A percentile compares a stretch with the other conserved stretches of the same genome.
phyloP scores from a whole-genome alignment of 2,113 vertebrate species.

The Apistogramma diplotaenia region DNA sequence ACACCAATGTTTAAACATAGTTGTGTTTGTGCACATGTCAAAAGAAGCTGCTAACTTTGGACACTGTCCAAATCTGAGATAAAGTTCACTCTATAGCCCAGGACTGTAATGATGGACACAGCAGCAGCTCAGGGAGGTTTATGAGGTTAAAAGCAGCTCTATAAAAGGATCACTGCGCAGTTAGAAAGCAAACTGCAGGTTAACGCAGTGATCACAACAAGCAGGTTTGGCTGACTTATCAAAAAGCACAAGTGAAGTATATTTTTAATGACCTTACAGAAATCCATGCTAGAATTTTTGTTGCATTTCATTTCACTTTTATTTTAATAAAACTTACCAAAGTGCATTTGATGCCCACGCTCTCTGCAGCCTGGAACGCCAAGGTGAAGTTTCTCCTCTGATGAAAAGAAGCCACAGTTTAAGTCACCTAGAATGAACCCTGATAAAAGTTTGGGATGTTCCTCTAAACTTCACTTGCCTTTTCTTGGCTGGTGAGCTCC shows the following conservation, averaged over 20 bases:
- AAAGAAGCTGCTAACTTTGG: background rate
- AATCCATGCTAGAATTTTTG: background rate
- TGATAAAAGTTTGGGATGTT: accelerated
- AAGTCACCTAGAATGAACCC: background rate
- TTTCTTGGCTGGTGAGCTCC: conserved; percentile 91
- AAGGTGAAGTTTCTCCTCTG: conserved; percentile 95
- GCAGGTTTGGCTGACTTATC: accelerated
- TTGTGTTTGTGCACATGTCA: background rate
- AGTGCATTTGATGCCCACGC: conserved; percentile 96
- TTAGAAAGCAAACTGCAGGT: background rate
- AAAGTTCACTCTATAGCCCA: background rate
- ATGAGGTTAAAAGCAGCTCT: background rate
- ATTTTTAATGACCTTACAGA: background rate
- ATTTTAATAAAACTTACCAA: conserved; percentile 81
- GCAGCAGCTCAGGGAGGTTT: background rate
- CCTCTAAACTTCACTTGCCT: conserved; percentile 72
- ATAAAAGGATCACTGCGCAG: background rate
- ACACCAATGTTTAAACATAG: background rate
- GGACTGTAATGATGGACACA: background rate
- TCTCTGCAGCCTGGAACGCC: conserved; percentile 97
- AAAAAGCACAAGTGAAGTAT: background rate
- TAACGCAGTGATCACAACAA: background rate
- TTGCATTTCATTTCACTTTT: background rate
- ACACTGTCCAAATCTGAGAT: background rate
- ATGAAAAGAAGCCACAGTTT: background rate